Evolutionary conservation across 2,797 vertebrate species (phyloP), one percentile per base, ranked within the genome.

Genomic region (Lutjanus campechanus): DNA sequence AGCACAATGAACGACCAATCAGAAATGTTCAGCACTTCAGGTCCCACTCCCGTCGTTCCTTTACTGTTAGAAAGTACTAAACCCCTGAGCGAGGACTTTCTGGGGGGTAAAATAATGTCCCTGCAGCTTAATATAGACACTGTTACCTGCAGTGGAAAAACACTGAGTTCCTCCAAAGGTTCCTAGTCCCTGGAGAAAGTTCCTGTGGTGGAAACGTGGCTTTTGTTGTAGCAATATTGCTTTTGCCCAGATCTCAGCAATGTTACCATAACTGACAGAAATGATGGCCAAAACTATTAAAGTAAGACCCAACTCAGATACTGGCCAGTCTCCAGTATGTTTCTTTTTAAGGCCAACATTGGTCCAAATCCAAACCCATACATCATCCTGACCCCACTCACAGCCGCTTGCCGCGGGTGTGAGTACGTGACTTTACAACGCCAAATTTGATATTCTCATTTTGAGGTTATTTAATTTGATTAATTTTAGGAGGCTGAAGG

Each of bases 381-480:
- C 59, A 71, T 75, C 76, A 76, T 47, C 29, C 36, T 58, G 47
- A 77, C 47, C 68, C 17, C 36, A 44, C 40, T 65, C 17, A 11
- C 53, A 66, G 64, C 25, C 62, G 19, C 19, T 69, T 19, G 25
- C 73, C 60, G 58, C 41, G 50, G 44, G 65, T 77, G 73, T 73
- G 70, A 87, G 67, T 44, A 73, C 49, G 44, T 63, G 58, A 71
- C 69, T 77, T 64, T 67, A 68, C 54, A 72, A 73, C 65, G 60
- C 41, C 65, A 64, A 58, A 68, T 71, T 29, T 68, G 54, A 88
- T 84, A 76, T 79, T 79, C 60, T 74, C 55, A 2, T 62, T 84
- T 65, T 69, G 59, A 49, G 20, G 36, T 47, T 40, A 17, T 83
- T 88, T 77, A 20, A 76, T 67, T 53, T 83, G 71, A 90, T 86